A percentile compares a stretch with the other conserved stretches of the same genome.
phyloP scores from a whole-genome alignment of 2,113 vertebrate genomes.

The Catagonus wagneri region DNA sequence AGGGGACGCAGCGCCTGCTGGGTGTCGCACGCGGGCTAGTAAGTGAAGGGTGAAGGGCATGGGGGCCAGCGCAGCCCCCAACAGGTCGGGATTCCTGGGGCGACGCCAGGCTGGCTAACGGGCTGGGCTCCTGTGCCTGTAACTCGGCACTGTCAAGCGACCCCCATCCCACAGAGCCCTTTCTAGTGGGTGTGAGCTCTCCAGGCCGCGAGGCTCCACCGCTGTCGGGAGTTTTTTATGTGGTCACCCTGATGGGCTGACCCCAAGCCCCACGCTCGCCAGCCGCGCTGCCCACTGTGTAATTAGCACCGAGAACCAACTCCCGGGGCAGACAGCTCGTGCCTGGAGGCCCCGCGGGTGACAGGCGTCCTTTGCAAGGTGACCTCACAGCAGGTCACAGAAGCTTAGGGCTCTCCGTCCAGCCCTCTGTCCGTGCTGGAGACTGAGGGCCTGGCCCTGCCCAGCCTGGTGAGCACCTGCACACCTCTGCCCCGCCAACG shows the following conservation, averaged over 20 bases:
- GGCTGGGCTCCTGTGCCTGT: background rate
- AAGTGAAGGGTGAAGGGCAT: too few relatives aligned
- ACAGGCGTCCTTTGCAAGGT: background rate
- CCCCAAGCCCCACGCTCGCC: conserved; percentile 4
- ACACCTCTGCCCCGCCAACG: rapidly evolving
- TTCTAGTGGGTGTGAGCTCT: conserved; percentile 59
- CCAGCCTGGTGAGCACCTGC: rapidly evolving
- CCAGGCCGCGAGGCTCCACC: background rate
- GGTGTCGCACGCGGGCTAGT: background rate
- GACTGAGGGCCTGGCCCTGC: background rate
- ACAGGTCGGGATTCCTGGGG: background rate
- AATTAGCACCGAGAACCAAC: conserved; percentile 26
- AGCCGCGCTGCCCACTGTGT: rapidly evolving
- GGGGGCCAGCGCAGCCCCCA: background rate
- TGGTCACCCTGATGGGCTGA: conserved; percentile 50
- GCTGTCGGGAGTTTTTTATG: conserved; percentile 56
- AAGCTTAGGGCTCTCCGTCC: background rate
- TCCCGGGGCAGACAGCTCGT: background rate
- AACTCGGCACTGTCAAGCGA: background rate
- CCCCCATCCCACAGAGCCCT: background rate
- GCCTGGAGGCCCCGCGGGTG: background rate
- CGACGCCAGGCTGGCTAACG: background rate
- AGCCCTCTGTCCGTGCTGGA: background rate
- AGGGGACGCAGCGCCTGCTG: background rate
- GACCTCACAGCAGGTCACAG: background rate